Conservation (phyloP, 2,797 vertebrate species). For the Peromyscus eremicus region DNA sequence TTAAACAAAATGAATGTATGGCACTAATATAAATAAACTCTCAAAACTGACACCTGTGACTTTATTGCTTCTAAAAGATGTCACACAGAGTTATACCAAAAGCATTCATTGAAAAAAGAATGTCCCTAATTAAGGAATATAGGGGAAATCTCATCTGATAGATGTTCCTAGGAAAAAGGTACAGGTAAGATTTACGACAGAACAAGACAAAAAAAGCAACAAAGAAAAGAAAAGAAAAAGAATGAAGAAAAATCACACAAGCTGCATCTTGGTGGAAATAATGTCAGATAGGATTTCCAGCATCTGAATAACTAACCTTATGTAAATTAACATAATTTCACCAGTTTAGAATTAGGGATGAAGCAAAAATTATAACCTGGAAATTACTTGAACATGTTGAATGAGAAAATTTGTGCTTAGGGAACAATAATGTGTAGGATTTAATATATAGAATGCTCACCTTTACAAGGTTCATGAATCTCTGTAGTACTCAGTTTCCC, state of each 20-base stretch:
- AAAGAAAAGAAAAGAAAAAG: not conserved
- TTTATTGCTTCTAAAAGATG: conserved; percentile 44
- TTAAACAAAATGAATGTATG: conserved; percentile 47
- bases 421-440: conserved; percentile 40
- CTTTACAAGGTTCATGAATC: conserved; percentile 53
- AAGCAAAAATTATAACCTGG: conserved; percentile 51
- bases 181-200: not conserved
- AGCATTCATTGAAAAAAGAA: conserved; percentile 22
- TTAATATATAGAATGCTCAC: conserved; percentile 68
- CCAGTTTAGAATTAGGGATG: conserved; percentile 46
- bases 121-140: conserved; percentile 24
- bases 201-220: not conserved
- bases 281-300: conserved; percentile 52
- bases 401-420: conserved; percentile 24
- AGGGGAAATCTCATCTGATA: not conserved
- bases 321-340: not conserved
- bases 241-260: conserved; percentile 50
- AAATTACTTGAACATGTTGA: conserved; percentile 46
- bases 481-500: conserved; percentile 52
- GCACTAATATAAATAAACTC: conserved; percentile 12
- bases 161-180: not conserved
- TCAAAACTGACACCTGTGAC: not conserved
- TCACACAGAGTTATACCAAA: not conserved
- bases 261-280: conserved; percentile 41
- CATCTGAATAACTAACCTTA: conserved; percentile 60